Percentiles rank a stretch among this genome's conserved stretches.
phyloP scores from a whole-genome alignment of 2,797 vertebrate genomes.

The Antennarius maculatus region DNA sequence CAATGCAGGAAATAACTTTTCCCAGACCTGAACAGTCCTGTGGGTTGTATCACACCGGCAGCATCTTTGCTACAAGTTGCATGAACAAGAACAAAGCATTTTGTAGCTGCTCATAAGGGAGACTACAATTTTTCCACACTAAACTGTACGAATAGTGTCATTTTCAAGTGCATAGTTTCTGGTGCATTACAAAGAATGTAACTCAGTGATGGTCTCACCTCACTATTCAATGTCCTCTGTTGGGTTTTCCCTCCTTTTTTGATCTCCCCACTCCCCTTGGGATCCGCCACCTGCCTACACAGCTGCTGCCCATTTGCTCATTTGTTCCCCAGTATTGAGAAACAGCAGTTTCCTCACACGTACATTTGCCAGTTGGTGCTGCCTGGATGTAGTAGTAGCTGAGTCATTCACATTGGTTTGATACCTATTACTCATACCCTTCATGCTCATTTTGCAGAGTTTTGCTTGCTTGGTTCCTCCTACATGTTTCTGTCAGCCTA shows the following conservation, averaged over 20 bases:
- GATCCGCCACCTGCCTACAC: conserved; percentile 54
- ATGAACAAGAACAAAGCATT: background rate
- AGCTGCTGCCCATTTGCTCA: conserved; percentile 60
- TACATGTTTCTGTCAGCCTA: conserved; percentile 14
- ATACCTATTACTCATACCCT: conserved; percentile 40
- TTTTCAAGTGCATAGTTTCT: conserved; percentile 1
- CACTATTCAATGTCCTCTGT: conserved; percentile 25
- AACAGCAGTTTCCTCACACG: background rate
- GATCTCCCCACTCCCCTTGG: conserved; percentile 24
- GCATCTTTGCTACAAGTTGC: too few species aligned
- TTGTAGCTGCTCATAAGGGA: background rate
- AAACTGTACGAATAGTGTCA: background rate
- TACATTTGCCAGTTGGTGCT: conserved; percentile 28
- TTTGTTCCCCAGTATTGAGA: conserved; percentile 32
- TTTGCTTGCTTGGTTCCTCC: conserved; percentile 10
- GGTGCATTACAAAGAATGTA: conserved; percentile 1
- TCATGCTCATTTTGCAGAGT: conserved; percentile 35
- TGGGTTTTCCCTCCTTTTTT: conserved; percentile 21
- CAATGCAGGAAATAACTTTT: conserved; percentile 4
- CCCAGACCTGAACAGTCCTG: conserved; percentile 25
- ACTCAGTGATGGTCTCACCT: conserved; percentile 29
- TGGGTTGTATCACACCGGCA: conserved; percentile 5
- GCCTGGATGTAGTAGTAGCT: conserved; percentile 7
- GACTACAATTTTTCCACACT: too few species aligned
- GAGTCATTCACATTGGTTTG: conserved; percentile 13